Conservation (phyloP, 2,888 invertebrate species). For the Cephus runcator region DNA sequence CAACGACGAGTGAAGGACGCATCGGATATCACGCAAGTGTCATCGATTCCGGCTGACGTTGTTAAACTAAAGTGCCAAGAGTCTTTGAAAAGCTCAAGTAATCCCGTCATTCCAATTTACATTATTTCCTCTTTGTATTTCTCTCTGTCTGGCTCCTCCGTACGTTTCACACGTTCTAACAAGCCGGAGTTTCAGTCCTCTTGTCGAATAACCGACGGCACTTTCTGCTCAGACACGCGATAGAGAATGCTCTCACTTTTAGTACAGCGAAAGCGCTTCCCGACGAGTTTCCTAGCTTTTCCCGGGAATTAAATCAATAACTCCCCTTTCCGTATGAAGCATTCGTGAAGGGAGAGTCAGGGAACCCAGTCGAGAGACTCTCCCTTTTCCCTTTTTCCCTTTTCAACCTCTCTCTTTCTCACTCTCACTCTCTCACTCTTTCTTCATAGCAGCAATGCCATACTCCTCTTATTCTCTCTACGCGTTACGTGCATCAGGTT, state of each 20-base stretch:
- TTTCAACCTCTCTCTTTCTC: background rate
- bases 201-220: background rate
- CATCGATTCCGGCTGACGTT: background rate
- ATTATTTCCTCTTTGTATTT: too few relatives aligned
- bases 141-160: background rate
- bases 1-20: background rate
- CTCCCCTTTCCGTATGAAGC: constrained; percentile 52
- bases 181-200: background rate
- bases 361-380: background rate
- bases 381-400: background rate
- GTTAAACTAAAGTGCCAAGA: background rate
- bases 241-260: background rate
- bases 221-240: background rate
- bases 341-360: constrained; percentile 33
- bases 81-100: background rate
- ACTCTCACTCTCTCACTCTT: constrained; percentile 1
- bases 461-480: background rate
- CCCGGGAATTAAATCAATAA: constrained; percentile 63
- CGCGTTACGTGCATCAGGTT: background rate
- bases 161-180: background rate
- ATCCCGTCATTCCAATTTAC: background rate
- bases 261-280: background rate
- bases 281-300: constrained; percentile 44
- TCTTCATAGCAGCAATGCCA: background rate
- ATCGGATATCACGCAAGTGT: background rate